These are phyloP conservation scores for Falco concolor DNA, from an alignment of 2,797 vertebrate species.

Conservation along the genomic window DNA sequence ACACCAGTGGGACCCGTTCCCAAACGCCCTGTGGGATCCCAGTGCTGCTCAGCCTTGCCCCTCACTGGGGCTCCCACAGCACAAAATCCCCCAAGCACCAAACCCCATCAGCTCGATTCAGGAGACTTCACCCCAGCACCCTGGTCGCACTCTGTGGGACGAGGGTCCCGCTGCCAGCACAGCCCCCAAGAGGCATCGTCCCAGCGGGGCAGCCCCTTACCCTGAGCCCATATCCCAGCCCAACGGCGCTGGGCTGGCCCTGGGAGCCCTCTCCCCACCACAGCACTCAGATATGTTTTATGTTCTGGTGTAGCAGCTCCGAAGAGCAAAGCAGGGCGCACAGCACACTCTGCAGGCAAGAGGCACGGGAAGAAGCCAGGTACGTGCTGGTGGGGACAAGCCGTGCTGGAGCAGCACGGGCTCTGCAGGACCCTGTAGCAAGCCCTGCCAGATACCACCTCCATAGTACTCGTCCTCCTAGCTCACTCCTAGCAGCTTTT, in stretches of 20 bases:
- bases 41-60: neutral
- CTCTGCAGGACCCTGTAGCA: neutral
- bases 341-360: conserved; percentile 61
- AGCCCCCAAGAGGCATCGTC: neutral
- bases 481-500: neutral
- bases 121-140: neutral
- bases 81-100: neutral
- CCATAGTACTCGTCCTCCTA: accelerated
- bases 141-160: neutral
- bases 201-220: neutral
- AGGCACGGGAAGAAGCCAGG: conserved; percentile 30
- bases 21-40: neutral
- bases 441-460: neutral
- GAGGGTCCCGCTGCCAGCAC: neutral
- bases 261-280: neutral
- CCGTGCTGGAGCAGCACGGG: neutral
- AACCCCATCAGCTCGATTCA: neutral
- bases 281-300: neutral
- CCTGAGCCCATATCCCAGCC: neutral
- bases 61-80: neutral
- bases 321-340: conserved; percentile 28
- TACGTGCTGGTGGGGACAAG: neutral
- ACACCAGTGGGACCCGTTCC: accelerated
- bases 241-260: neutral
- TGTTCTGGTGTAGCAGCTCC: neutral